A percentile compares a stretch with the other conserved stretches of the same genome.
Evolutionary conservation across 2,888 invertebrate species (phyloP).

Genomic region (Eueremaeus valkanovi): DNA sequence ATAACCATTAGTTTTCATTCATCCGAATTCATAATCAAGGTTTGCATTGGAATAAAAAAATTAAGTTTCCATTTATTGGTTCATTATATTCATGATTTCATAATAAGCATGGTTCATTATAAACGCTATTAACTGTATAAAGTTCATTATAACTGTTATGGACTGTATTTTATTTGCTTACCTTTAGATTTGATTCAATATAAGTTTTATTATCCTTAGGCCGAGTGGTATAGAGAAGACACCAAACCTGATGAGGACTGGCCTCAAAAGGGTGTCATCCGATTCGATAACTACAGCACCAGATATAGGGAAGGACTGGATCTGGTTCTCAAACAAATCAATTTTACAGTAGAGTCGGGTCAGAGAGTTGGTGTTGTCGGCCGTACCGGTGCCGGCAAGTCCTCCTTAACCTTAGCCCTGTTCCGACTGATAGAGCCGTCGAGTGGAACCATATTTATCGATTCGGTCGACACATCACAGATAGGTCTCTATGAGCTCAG

Average conservation of each 20-base stretch:
- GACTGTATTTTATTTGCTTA: background rate
- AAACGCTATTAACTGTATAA: too few species aligned
- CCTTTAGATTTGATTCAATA: background rate
- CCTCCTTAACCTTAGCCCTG: conserved; percentile 50
- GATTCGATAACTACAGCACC: conserved; percentile 74
- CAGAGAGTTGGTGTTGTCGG: conserved; percentile 63
- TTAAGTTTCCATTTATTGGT: too few species aligned
- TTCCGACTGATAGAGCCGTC: conserved; percentile 47
- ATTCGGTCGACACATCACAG: conserved; percentile 33
- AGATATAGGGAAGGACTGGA: conserved; percentile 81
- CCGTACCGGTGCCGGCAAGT: conserved; percentile 53
- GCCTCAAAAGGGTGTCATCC: conserved; percentile 75
- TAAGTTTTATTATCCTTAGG: background rate
- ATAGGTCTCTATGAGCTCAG: conserved; percentile 40
- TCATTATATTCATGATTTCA: too few species aligned
- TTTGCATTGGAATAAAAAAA: too few species aligned
- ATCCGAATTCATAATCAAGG: too few species aligned
- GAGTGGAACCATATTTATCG: conserved; percentile 41
- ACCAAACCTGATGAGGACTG: conserved; percentile 57
- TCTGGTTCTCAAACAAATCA: conserved; percentile 74
- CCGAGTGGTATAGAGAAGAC: conserved; percentile 12
- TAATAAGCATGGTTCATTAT: too few species aligned
- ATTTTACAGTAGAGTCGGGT: conserved; percentile 70
- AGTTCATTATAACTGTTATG: too few species aligned
- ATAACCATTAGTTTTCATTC: too few species aligned